These are phyloP conservation scores for Styela plicata DNA, from an alignment of 23 tunicate genomes.

Conservation along the genomic window DNA sequence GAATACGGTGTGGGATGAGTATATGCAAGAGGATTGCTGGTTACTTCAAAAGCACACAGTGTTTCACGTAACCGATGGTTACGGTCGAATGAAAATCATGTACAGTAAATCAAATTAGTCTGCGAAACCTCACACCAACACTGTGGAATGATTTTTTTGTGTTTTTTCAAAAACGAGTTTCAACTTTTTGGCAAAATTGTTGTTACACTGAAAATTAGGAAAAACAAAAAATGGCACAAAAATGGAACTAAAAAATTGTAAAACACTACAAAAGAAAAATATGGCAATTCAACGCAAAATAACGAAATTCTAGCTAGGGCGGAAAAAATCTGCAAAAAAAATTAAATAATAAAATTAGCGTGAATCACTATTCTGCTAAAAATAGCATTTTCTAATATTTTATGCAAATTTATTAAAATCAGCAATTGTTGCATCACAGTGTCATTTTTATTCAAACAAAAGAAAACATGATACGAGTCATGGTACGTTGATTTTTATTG, in stretches of 20 bases:
- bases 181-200: neutral
- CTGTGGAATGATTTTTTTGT: neutral
- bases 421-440: neutral
- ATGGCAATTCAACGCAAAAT: neutral
- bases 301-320: neutral
- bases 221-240: neutral
- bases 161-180: neutral
- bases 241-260: neutral
- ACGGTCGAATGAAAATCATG: too few relatives aligned
- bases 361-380: neutral
- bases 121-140: too few relatives aligned
- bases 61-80: too few relatives aligned
- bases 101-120: too few relatives aligned
- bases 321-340: neutral
- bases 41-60: too few relatives aligned
- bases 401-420: neutral
- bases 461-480: neutral
- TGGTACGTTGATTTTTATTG: neutral
- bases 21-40: too few relatives aligned
- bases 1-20: too few relatives aligned
- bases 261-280: neutral
- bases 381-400: neutral
- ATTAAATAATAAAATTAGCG: neutral
- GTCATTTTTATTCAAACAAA: neutral
- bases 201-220: neutral